Base-by-base conservation (phyloP, 2,113 vertebrate species). In the Procapra przewalskii region DNA sequence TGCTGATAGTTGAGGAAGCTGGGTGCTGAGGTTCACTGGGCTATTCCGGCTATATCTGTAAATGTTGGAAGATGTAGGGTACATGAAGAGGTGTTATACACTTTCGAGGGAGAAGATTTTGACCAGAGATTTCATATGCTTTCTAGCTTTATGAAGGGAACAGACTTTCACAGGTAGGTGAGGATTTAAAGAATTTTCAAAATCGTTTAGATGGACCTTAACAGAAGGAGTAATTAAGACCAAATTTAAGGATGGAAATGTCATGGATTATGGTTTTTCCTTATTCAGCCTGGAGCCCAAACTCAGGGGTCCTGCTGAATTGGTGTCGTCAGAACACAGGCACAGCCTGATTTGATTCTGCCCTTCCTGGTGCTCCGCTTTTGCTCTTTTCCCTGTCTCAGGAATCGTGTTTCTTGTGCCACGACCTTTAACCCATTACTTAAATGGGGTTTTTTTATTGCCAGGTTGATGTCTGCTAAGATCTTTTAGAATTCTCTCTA, bases 211-310 rank as follows among this genome's bases (percentile, higher is more conserved):
- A 55, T 31, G 91, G 52, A 93, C 12, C 48, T 94, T 67, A 55
- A 75, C 27, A 95, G 79, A 95, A 25, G n/a, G 79, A 67, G 14
- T 55, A 92, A 96, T 85, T n/a, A 91, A 96, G 87, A 95, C 55
- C 50, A 79, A 80, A 45, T 31, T 91, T 60, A 86, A 50, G 27
- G 48, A 55, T 60, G 54, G 48, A 90, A 67, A 71, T 25, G 7
- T 77, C 88, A 79, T 60, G 14, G 45, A 16, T 8, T 59, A 52
- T 23, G 33, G 4, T 23, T 59, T 75, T 43, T 80, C 64, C 77
- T 64, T 88, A 88, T 43, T 89, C 48, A 40, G 29, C 71, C n/a
- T 88, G 27, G 45, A 91, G 23, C 64, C 27, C 48, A 85, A 16
- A 62, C 48, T 84, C 36, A 62, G 88, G 48, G 17, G 23, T 15